These are phyloP conservation scores for Rhodinocichla rosea DNA, from an alignment of 2,113 vertebrate genomes.

Conservation along the genomic window DNA sequence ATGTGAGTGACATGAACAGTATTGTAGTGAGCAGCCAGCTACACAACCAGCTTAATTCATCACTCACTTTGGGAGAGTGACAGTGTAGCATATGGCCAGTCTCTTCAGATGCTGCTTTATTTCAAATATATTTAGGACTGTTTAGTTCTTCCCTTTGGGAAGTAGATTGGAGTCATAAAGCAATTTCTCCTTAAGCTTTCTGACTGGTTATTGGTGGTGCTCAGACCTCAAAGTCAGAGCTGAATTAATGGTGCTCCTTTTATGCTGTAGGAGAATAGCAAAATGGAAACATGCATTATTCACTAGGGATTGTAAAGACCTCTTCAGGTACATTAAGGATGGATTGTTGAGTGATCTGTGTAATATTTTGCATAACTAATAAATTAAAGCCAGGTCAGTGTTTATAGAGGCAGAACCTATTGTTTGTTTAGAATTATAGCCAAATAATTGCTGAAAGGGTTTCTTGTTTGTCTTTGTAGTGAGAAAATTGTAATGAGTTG, in stretches of 20 bases:
- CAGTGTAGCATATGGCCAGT: constrained; percentile 32
- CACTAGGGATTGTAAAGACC: background rate
- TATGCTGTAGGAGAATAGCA: background rate
- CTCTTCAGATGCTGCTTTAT: constrained; percentile 6
- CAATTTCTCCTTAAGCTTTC: background rate
- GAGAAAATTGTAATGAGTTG: background rate
- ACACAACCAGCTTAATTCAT: background rate
- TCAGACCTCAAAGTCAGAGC: background rate
- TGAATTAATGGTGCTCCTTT: background rate
- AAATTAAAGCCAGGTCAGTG: background rate
- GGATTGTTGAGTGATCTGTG: background rate
- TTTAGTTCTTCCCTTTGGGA: background rate
- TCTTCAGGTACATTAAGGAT: background rate
- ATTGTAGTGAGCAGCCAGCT: constrained; percentile 38
- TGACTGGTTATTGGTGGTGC: background rate
- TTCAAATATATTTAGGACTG: background rate
- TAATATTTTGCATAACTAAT: background rate
- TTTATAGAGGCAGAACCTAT: background rate
- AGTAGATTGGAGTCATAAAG: background rate
- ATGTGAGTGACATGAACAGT: constrained; percentile 42
- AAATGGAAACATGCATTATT: background rate
- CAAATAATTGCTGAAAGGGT: background rate
- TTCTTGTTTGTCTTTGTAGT: background rate
- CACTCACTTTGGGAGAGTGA: background rate
- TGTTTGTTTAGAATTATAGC: constrained; percentile 16